These are phyloP conservation scores for Papilio aristodemus DNA, from an alignment of 1,140 invertebrate genomes.

Conservation along the genomic window DNA sequence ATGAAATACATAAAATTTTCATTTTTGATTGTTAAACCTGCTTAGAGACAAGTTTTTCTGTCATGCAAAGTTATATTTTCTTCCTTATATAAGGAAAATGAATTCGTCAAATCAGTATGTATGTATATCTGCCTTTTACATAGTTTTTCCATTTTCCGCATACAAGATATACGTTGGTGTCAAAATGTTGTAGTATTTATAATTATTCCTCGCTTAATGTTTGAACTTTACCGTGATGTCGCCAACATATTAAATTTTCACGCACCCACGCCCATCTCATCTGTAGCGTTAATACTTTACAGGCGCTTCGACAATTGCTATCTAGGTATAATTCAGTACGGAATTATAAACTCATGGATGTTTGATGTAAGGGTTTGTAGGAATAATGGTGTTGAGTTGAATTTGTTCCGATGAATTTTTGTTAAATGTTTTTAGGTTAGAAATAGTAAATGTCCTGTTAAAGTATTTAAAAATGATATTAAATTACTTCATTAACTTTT, in stretches of 20 bases:
- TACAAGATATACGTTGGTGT: background rate
- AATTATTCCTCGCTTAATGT: background rate
- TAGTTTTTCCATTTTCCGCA: too few relatives aligned
- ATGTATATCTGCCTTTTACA: too few relatives aligned
- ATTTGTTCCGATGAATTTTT: background rate
- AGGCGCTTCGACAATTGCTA: background rate
- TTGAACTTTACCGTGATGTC: background rate
- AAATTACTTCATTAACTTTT: too few relatives aligned
- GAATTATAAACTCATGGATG: background rate
- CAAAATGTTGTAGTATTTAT: slow-evolving; percentile 4
- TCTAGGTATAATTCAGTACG: background rate
- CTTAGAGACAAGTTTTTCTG: too few relatives aligned
- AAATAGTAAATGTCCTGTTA: too few relatives aligned
- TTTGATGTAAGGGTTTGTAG: background rate
- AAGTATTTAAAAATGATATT: too few relatives aligned
- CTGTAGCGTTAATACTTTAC: slow-evolving; percentile 1
- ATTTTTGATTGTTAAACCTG: too few relatives aligned
- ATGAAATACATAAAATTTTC: too few relatives aligned
- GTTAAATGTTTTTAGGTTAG: too few relatives aligned
- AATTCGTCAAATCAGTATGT: too few relatives aligned
- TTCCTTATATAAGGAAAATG: too few relatives aligned
- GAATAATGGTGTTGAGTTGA: background rate
- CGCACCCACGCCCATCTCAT: background rate
- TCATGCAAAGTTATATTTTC: too few relatives aligned
- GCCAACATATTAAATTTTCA: slow-evolving; percentile 2